A percentile compares a stretch with the other conserved stretches of the same genome.
phyloP scores from a whole-genome alignment of 2,113 vertebrate species.

The Protobothrops mucrosquamatus region DNA sequence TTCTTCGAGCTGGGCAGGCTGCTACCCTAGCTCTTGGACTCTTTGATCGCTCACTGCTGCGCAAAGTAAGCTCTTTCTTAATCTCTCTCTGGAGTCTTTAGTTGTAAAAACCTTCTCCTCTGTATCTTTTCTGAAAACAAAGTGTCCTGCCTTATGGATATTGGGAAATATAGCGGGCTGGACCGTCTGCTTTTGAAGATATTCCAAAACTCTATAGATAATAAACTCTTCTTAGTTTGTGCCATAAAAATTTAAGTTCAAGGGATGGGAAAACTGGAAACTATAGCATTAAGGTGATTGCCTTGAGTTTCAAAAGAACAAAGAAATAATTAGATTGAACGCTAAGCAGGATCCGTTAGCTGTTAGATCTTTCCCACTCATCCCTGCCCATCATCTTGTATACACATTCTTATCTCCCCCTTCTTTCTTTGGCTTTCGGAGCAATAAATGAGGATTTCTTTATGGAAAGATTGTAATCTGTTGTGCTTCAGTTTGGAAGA shows the following conservation, averaged over 20 bases:
- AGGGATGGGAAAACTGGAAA: neutral
- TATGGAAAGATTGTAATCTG: neutral
- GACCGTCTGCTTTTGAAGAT: neutral
- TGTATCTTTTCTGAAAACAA: neutral
- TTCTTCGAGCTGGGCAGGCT: conserved; percentile 93
- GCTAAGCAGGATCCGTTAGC: neutral
- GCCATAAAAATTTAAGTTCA: neutral
- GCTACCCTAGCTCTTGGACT: conserved; percentile 89
- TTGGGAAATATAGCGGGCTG: neutral
- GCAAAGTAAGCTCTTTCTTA: conserved; percentile 80
- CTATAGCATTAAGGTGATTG: neutral
- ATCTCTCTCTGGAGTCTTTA: neutral
- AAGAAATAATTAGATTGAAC: neutral
- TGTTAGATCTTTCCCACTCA: neutral
- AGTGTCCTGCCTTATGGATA: neutral
- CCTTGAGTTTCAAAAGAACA: neutral
- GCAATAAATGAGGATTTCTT: neutral
- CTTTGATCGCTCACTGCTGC: conserved; percentile 90
- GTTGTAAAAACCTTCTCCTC: neutral
- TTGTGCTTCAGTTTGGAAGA: conserved; percentile 11
- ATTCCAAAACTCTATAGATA: neutral
- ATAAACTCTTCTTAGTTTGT: neutral
- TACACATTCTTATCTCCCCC: neutral
- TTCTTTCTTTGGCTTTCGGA: neutral
- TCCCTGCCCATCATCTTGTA: neutral